Conservation (phyloP, 2,888 invertebrate species). For the Cosmopolites sordidus region DNA sequence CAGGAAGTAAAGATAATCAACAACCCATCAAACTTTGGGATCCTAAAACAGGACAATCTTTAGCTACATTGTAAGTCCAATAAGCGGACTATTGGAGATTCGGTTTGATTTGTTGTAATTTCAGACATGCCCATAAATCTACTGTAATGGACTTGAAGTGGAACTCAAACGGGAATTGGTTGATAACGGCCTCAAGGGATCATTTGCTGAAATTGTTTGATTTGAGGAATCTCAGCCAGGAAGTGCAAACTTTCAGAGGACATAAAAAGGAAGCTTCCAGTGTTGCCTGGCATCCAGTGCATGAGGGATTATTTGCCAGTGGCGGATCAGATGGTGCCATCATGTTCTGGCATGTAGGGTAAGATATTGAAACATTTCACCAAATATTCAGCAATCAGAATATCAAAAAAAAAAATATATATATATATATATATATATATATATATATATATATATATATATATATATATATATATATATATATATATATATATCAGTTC, state of each 20-base stretch:
- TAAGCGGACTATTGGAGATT: too few relatives aligned
- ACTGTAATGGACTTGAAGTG: conserved; percentile 99
- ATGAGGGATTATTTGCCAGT: conserved; percentile 95
- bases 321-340: conserved; percentile 99
- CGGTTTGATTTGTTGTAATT: too few relatives aligned
- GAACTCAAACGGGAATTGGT: conserved; percentile 99
- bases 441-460: too few relatives aligned
- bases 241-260: conserved; percentile 95
- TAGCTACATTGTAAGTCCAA: conserved; percentile 80
- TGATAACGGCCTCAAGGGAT: conserved; percentile 96
- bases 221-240: conserved; percentile 89
- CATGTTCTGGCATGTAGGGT: conserved; percentile 98
- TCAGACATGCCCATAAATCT: conserved; percentile 95
- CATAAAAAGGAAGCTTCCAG: conserved; percentile 99
- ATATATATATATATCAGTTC: too few relatives aligned
- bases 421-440: too few relatives aligned
- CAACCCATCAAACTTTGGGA: conserved; percentile 99
- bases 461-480: too few relatives aligned
- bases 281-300: conserved; percentile 97
- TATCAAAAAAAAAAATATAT: too few relatives aligned
- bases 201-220: conserved; percentile 97
- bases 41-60: conserved; percentile 90
- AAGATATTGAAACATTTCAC: too few relatives aligned
- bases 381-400: too few relatives aligned
- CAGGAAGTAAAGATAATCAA: conserved; percentile 99